Evolutionary conservation across 1,140 invertebrate genomes (phyloP), one percentile per base, ranked within the genome.

Genomic region (Linepithema humile): DNA sequence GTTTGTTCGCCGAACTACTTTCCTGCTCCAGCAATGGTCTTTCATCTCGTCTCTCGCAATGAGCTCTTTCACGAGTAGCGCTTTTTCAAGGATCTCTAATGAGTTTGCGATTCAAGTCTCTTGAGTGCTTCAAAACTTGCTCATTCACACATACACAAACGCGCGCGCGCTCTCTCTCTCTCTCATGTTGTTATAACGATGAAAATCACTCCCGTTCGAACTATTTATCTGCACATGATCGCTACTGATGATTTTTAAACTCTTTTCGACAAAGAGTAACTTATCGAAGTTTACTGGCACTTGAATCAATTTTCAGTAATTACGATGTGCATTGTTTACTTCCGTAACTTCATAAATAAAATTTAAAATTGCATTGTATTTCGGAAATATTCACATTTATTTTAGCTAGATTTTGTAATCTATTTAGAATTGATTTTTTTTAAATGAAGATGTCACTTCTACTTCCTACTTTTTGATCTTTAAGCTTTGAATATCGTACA

Each of bases 21-120:
- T 78, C 48, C 62, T 45, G 64, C 67, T 32, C 29, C 45, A 23
- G 35, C 15, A 17, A 9, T 12, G 35, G 48, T 45, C 60, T 82
- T 85, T 73, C 57, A 84, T 72, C 83, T 65, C 65, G 40, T 82
- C 23, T 67, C 60, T 78, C 74, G 75, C 75, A 60, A 84, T 82
- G 83, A 84, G 83, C 77, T 84, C 26, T 12, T 84, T 32, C 74
- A 80, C 26, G 43, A 53, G 53, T 65, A 60, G 53, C 53, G 50
- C 75, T 80, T 40, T 62, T 32, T 80, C 75, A 60, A 82, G 62
- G 64, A 69, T 29, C 64, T 69, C 83, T 84, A 84, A 84, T 84
- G 83, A 84, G 64, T 84, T 84, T 84, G 83, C 83, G 75, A 84
- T 84, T 82, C 38, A 62, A 84, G 83, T 84, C 82, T 23, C 40